A percentile compares a stretch with the other conserved stretches of the same genome.
Evolutionary conservation across 2,113 vertebrate species (phyloP).

Genomic region (Hippopotamus amphibius): DNA sequence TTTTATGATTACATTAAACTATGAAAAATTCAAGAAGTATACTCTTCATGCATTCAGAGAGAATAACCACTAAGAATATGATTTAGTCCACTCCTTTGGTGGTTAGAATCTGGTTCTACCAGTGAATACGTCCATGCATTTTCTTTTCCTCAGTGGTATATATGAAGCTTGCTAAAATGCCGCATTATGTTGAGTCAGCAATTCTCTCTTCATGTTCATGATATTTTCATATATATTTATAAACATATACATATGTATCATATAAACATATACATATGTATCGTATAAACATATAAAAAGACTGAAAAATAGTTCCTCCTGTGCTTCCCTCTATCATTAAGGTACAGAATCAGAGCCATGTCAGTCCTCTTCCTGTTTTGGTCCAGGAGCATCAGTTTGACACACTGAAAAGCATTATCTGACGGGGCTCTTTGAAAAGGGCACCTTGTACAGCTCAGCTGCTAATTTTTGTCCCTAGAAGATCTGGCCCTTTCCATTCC

Average conservation of each 20-base stretch:
- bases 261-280: background rate
- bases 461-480: background rate
- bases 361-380: too few relatives aligned
- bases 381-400: background rate
- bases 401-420: background rate
- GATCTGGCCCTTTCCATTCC: background rate
- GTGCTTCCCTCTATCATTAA: background rate
- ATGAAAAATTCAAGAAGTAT: background rate
- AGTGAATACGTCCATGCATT: background rate
- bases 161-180: background rate
- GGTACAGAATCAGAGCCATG: background rate
- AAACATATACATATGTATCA: background rate
- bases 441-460: background rate
- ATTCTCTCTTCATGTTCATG: background rate
- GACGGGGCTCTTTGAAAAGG: background rate
- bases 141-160: background rate
- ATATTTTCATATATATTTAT: background rate
- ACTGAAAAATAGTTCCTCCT: background rate
- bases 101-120: background rate
- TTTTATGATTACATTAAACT: background rate
- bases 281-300: background rate
- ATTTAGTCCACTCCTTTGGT: background rate
- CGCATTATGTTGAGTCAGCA: background rate
- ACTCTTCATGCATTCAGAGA: background rate
- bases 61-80: background rate